Conservation (phyloP, 2,888 invertebrate genomes). For the Stenolophus ochropezus region DNA sequence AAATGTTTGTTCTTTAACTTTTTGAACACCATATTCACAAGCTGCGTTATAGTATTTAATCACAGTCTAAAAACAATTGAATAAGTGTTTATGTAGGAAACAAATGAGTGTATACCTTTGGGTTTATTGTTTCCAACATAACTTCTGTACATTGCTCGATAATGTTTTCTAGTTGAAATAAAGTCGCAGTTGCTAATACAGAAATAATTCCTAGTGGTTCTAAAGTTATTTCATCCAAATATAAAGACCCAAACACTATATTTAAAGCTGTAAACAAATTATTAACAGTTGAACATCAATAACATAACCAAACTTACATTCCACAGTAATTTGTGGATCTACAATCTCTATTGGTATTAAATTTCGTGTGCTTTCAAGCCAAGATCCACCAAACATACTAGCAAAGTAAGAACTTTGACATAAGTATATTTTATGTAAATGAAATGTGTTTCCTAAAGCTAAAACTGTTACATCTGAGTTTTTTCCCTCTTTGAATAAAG, state of each 20-base stretch:
- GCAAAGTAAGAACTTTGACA: slow-evolving; percentile 88
- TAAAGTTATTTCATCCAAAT: slow-evolving; percentile 83
- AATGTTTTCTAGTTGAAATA: slow-evolving; percentile 83
- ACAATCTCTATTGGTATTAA: slow-evolving; percentile 81
- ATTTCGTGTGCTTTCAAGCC: slow-evolving; percentile 82
- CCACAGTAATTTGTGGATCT: slow-evolving; percentile 82
- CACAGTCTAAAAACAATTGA: slow-evolving; percentile 75
- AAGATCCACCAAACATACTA: slow-evolving; percentile 87
- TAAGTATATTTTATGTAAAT: slow-evolving; percentile 85
- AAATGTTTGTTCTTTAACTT: slow-evolving; percentile 78
- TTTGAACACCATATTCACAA: slow-evolving; percentile 80
- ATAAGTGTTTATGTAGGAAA: neutral
- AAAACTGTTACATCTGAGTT: slow-evolving; percentile 84
- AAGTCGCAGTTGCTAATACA: slow-evolving; percentile 82
- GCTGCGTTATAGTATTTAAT: slow-evolving; percentile 82
- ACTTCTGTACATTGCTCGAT: slow-evolving; percentile 84
- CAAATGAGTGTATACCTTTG: slow-evolving; percentile 71
- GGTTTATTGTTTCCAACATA: slow-evolving; percentile 85
- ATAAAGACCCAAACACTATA: slow-evolving; percentile 84
- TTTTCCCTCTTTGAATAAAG: slow-evolving; percentile 83
- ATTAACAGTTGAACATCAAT: neutral
- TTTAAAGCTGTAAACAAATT: slow-evolving; percentile 76
- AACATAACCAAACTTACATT: slow-evolving; percentile 74
- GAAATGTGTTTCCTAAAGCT: slow-evolving; percentile 83
- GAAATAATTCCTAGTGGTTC: slow-evolving; percentile 81